Base-by-base conservation (phyloP, 2,113 vertebrate genomes). In the Odontesthes bonariensis region DNA sequence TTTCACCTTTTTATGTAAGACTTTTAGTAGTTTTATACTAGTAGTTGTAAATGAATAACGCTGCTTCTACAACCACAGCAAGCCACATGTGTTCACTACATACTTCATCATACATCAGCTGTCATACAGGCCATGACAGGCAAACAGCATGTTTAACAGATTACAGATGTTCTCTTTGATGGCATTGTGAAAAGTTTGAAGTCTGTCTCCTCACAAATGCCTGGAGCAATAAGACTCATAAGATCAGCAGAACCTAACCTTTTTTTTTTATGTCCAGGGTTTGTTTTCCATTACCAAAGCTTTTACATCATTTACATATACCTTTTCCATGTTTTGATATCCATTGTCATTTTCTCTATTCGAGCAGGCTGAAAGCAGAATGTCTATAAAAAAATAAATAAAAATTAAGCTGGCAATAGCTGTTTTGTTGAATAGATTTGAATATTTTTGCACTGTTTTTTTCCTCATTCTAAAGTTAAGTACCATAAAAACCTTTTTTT, bases 211-310 rank as follows among this genome's bases (percentile, higher is more conserved):
- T 12, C 32, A 67, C 56, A 81, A 12, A 19, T 65, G 80, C 66
- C 74, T 38, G 22, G 10, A 79, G 69, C 69, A 58, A 86, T 46
- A 83, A 82, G 71, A 77, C 66, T 27, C 82, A 76, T 56, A 42
- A 77, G 69, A 12, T 64, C 55, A 72, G 66, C 72, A 52, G 60
- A 52, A 38, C 55, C 35, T 61, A 76, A n/a, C n/a, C n/a, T n/a
- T n/a, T n/a, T n/a, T n/a, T n/a, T 71, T 81, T 82, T 65, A 60
- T n/a, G 33, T 19, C 40, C 59, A 65, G 49, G 46, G 66, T 73
- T 83, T 81, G 71, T 87, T 84, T 88, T 88, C 83, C 78, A 87
- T 89, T 56, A 65, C 83, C 67, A 78, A 69, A 75, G 74, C 38
- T 20, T 73, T 58, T 40, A 23, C 6, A 2, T 65, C 27, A 35